Evolutionary conservation across 2,888 invertebrate genomes (phyloP).

Genomic region (Leucoptera coffeella): DNA sequence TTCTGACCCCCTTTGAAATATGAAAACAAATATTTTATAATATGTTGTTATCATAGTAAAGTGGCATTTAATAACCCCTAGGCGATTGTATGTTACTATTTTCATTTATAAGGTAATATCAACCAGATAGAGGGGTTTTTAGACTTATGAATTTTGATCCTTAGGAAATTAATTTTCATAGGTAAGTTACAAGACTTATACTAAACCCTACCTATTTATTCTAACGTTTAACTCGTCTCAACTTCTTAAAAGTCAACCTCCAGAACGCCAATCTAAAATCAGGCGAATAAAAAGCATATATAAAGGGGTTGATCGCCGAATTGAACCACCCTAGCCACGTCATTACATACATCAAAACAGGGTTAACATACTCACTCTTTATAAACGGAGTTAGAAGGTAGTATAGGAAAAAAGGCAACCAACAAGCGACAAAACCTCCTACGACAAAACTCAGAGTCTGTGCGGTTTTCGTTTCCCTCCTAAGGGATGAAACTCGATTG

Average conservation of each 20-base stretch:
- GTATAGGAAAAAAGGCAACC: constrained; percentile 82
- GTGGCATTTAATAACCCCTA: too few relatives aligned
- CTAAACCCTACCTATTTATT: too few relatives aligned
- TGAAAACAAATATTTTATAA: too few relatives aligned
- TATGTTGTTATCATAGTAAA: too few relatives aligned
- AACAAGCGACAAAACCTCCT: constrained; percentile 82
- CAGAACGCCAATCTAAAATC: constrained; percentile 84
- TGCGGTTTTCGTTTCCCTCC: constrained; percentile 82
- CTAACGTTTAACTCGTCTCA: too few relatives aligned
- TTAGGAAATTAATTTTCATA: too few relatives aligned
- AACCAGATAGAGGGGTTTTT: too few relatives aligned
- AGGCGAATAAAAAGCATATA: constrained; percentile 84
- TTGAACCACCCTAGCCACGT: constrained; percentile 91
- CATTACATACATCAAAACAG: constrained; percentile 64
- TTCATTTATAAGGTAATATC: too few relatives aligned
- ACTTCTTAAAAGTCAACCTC: constrained; percentile 70
- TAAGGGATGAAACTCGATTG: constrained; percentile 60
- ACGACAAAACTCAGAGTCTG: constrained; percentile 83
- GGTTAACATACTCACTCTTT: constrained; percentile 52
- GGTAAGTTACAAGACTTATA: too few relatives aligned
- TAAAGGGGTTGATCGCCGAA: constrained; percentile 85
- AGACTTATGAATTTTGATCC: too few relatives aligned
- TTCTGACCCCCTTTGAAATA: too few relatives aligned
- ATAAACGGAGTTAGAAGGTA: constrained; percentile 78
- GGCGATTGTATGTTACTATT: too few relatives aligned